Evolutionary conservation across 2,797 vertebrate genomes (phyloP).

Genomic region (Acropternis orthonyx): DNA sequence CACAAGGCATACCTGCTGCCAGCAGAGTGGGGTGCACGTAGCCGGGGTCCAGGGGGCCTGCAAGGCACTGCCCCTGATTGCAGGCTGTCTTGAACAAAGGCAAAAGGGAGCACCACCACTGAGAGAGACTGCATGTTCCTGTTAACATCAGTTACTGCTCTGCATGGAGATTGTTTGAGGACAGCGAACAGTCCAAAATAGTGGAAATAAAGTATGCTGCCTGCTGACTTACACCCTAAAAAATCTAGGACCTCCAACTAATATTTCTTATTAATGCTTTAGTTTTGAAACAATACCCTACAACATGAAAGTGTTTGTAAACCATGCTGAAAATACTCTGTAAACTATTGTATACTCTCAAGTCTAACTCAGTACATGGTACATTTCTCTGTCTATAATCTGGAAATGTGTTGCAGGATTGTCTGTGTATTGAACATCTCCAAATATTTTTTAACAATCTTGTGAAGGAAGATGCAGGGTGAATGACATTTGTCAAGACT

Average conservation of each 20-base stretch:
- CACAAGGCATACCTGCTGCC: background rate
- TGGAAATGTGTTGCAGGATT: background rate
- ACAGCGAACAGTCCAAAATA: background rate
- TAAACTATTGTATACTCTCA: background rate
- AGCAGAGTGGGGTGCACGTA: background rate
- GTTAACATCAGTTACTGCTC: background rate
- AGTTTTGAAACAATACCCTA: background rate
- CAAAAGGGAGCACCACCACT: background rate
- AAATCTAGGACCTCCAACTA: background rate
- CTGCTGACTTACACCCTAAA: background rate
- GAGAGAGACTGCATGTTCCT: background rate
- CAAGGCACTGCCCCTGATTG: background rate
- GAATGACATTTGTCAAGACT: background rate
- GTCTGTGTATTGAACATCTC: background rate
- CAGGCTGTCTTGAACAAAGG: background rate
- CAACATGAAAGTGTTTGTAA: background rate
- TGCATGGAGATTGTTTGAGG: rapidly evolving
- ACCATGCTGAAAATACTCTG: background rate
- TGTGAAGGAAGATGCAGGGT: background rate
- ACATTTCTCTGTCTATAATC: background rate
- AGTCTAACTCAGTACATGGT: background rate
- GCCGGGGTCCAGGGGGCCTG: rapidly evolving
- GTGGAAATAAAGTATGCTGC: background rate
- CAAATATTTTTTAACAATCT: background rate
- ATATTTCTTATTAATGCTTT: background rate